Conservation (phyloP, 2,888 invertebrate genomes). For the Leptogaster cylindrica region DNA sequence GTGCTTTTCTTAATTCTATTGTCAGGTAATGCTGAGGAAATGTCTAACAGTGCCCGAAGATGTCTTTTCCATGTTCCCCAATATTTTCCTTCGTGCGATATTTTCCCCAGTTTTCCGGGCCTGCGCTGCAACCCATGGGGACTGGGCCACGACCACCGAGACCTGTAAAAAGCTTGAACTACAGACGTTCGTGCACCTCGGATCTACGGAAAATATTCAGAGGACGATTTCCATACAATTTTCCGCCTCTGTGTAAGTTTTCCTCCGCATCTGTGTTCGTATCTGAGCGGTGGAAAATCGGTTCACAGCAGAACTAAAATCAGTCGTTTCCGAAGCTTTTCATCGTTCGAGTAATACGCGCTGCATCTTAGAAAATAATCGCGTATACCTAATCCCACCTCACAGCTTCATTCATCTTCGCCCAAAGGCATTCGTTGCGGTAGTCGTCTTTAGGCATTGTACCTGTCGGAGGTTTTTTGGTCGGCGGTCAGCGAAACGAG, state of each 20-base stretch:
- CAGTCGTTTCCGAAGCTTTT: conserved; percentile 46
- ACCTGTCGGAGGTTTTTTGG: not conserved
- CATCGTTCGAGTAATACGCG: conserved; percentile 42
- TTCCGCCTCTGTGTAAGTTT: conserved; percentile 11
- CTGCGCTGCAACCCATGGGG: not conserved
- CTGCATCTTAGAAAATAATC: conserved; percentile 25
- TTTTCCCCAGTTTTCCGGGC: conserved; percentile 10
- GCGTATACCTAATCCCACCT: conserved; percentile 40
- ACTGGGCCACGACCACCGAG: not conserved
- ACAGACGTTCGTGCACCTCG: conserved; percentile 23
- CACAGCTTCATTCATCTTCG: not conserved
- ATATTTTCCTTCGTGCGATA: conserved; percentile 18
- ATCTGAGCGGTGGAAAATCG: conserved; percentile 12
- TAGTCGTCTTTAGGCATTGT: not conserved
- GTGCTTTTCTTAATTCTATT: too few relatives aligned
- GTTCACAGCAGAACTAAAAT: conserved; percentile 24
- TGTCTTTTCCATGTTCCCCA: not conserved
- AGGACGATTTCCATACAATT: conserved; percentile 27
- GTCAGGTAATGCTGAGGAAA: too few relatives aligned
- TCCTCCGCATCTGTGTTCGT: conserved; percentile 1
- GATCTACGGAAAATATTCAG: conserved; percentile 1
- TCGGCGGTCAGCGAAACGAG: not conserved
- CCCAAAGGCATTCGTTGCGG: conserved; percentile 1
- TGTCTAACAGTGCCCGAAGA: conserved; percentile 8
- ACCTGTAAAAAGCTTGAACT: conserved; percentile 11